A percentile compares a stretch with the other conserved stretches of the same genome.
These are phyloP conservation scores for Tetragonula carbonaria DNA, from an alignment of 2,888 invertebrate species.

Conservation along the genomic window DNA sequence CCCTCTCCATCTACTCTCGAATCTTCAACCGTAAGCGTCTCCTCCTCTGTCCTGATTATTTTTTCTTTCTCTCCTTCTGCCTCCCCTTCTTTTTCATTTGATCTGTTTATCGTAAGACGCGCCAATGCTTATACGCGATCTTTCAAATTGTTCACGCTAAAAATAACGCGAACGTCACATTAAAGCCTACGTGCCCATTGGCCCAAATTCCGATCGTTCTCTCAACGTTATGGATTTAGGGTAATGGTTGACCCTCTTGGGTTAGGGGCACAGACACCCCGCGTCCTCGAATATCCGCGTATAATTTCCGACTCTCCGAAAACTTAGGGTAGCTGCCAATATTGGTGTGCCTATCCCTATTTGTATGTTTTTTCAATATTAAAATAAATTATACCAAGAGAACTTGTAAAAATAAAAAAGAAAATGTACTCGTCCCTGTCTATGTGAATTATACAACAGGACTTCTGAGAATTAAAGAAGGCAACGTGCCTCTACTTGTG, in stretches of 20 bases:
- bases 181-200: conserved; percentile 55
- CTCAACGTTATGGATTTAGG: conserved; percentile 2
- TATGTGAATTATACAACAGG: too few species aligned
- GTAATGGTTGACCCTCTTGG: not conserved
- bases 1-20: not conserved
- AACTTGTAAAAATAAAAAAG: too few species aligned
- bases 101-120: conserved; percentile 50
- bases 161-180: conserved; percentile 66
- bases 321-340: too few species aligned
- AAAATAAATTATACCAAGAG: too few species aligned
- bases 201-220: conserved; percentile 58
- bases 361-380: too few species aligned
- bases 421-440: too few species aligned
- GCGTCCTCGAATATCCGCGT: too few species aligned
- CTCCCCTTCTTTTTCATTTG: conserved; percentile 18
- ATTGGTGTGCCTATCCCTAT: too few species aligned
- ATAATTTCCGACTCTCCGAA: too few species aligned
- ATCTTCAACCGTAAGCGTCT: not conserved
- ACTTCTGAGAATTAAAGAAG: too few species aligned
- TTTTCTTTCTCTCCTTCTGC: not conserved
- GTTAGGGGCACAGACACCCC: too few species aligned
- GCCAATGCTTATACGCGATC: conserved; percentile 50
- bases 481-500: too few species aligned
- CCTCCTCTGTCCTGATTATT: not conserved
- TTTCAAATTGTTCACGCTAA: conserved; percentile 66